Base-by-base conservation (phyloP, 2,113 vertebrate species). In the Bolborhynchus lineola region DNA sequence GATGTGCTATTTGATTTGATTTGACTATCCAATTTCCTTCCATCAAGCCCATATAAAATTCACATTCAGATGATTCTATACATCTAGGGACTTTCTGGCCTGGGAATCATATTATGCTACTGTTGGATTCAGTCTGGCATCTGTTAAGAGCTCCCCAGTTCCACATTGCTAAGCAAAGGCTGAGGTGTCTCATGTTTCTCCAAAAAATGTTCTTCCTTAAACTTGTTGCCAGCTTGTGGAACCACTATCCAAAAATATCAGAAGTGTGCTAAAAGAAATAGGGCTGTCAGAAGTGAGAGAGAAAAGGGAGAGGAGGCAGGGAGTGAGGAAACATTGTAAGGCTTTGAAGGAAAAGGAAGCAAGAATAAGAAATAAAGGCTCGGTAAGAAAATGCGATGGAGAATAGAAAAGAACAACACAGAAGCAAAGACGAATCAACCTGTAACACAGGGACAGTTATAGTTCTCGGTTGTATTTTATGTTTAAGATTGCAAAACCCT, bases 111-210 rank as follows among this genome's bases (percentile, higher is more conserved):
- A 12, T 62, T 82, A 46, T 53, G 15, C 18, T 49, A 14, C 4
- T 21, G 16, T 15, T 53, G 15, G 24, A 69, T 63, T 81, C 28
- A 92, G 39, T 16, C 15, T 74, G 33, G 55, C 7, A 50, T 46
- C 6, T 62, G 1, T 39, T 62, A 21, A 52, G 28, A 63, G 16
- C 67, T 84, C 6, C 14, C 78, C 24, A 24, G 12, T 26, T 70
- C 39, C 85, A 21, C 50, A 57, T 53, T 0, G 0, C 37, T 60
- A 49, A 59, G 8, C 2, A 23, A 55, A 86, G 18, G 5, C 44
- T 80, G 33, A 91, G 1, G 3, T 44, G 5, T 41, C 29, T 31
- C 39, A 13, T 25, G 8, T 16, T 72, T 64, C 35, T 79, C 16
- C 12, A 69, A 31, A 81, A 19, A 75, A 53, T 1, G 9, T 28